These are phyloP conservation scores for Drosophila aldrichi DNA, from an alignment of 2,888 invertebrate species.

Conservation along the genomic window DNA sequence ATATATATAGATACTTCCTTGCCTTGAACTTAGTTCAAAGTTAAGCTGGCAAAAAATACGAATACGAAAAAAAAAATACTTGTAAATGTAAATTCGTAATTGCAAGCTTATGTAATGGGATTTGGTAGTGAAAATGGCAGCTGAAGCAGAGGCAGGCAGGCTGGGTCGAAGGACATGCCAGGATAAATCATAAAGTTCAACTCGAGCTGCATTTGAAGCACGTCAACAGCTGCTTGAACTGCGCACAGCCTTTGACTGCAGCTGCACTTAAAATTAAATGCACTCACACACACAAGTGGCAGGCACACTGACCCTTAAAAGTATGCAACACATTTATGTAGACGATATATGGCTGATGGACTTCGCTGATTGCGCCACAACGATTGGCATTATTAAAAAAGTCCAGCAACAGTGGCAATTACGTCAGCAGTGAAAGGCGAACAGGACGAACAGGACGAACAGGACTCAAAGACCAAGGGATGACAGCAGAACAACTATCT, in stretches of 20 bases:
- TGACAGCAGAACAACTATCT: neutral
- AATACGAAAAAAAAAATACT: slow-evolving; percentile 15
- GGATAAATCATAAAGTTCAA: slow-evolving; percentile 10
- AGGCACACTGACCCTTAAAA: slow-evolving; percentile 36
- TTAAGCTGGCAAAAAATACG: slow-evolving; percentile 6
- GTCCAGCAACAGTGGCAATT: slow-evolving; percentile 24
- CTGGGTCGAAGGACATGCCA: neutral
- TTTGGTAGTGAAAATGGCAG: slow-evolving; percentile 14
- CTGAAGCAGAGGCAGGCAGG: neutral
- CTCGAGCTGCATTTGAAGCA: neutral
- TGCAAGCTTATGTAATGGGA: slow-evolving; percentile 49
- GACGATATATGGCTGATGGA: slow-evolving; percentile 1
- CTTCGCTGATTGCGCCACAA: slow-evolving; percentile 22
- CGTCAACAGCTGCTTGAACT: slow-evolving; percentile 16
- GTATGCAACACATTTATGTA: slow-evolving; percentile 43
- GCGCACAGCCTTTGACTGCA: slow-evolving; percentile 8
- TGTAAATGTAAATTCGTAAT: slow-evolving; percentile 38
- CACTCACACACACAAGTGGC: neutral
- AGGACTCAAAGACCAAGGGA: neutral
- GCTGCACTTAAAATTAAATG: slow-evolving; percentile 26
- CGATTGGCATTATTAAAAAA: slow-evolving; percentile 22
- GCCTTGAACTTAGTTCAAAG: slow-evolving; percentile 28
- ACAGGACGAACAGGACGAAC: neutral
- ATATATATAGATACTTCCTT: neutral
- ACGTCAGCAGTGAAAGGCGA: slow-evolving; percentile 28